Evolutionary conservation across 2,113 vertebrate species (phyloP).

Genomic region (Sander vitreus): DNA sequence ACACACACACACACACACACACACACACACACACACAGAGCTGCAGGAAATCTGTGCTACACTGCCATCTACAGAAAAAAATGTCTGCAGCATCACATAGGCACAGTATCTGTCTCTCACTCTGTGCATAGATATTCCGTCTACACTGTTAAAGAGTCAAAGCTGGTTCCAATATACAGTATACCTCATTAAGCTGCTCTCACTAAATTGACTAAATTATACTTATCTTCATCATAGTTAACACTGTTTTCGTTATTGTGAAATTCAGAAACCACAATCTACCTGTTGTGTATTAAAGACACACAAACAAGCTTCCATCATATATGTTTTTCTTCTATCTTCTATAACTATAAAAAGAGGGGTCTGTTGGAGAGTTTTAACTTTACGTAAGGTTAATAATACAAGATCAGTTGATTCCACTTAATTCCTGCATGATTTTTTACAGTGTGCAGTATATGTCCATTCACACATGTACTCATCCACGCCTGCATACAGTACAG

Average conservation of each 20-base stretch:
- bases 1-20: neutral
- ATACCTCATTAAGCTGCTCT: neutral
- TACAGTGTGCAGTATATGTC: neutral
- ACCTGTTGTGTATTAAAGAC: neutral
- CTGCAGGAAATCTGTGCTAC: conserved; percentile 53
- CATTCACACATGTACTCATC: neutral
- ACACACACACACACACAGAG: neutral
- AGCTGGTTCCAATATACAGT: too few species aligned
- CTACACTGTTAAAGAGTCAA: neutral
- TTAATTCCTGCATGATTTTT: neutral
- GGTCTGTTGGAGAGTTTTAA: neutral
- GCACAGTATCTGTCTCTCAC: neutral
- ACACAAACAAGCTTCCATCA: neutral
- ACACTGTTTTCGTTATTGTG: neutral
- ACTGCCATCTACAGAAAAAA: conserved; percentile 75
- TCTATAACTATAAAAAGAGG: neutral
- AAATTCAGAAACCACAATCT: neutral
- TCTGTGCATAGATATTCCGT: neutral
- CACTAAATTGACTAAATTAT: neutral
- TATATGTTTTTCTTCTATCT: neutral
- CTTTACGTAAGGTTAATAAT: neutral
- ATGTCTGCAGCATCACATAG: conserved; percentile 30
- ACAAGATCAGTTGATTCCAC: neutral
- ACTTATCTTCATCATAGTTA: neutral
- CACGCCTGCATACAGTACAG: too few species aligned